Evolutionary conservation across 2,888 invertebrate species (phyloP), one percentile per base, ranked within the genome.

Genomic region (Eupithecia insigniata): DNA sequence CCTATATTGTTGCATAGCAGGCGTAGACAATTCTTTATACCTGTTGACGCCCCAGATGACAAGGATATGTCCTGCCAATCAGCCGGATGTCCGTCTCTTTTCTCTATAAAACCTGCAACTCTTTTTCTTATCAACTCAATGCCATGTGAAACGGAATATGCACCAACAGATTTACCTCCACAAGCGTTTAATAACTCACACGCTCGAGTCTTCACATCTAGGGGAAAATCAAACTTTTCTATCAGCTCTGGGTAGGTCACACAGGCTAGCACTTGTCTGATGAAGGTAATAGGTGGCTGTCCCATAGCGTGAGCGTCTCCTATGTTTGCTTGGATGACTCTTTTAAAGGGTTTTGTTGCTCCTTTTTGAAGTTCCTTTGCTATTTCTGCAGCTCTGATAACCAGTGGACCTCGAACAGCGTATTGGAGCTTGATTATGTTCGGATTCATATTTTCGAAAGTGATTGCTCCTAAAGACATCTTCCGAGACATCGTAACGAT

Each of bases 271-370:
- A 97, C 98, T 96, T 99, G 99, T 85, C 99, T 95, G 77, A 99
- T 96, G 89, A 98, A 99, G 0, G 99, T 99, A 80, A 99, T 96
- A 16, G 99, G 99, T 65, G 94, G 91, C 89, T 99, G 99, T 60
- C 98, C 99, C 97, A 98, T 98, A 0, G 99, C 99, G 95, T 99
- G 99, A 73, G 99, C 98, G 93, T 99, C 99, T 60, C 99, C 99
- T 84, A 99, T 99, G 91, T 99, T 99, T 0, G 99, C 99, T 84
- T 97, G 97, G 85, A 99, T 98, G 65, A 99, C 99, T 89, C 96
- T 96, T 72, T 96, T 96, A 18, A 66, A 66, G 2, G 66, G 66
- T 60, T 70, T 39, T 14, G 10, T 61, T 97, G 43, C 66, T 39
- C 66, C 98, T 95, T 96, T 95, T 82, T 96, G 93, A 26, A 98